phyloP scores from a whole-genome alignment of 92 coral and sea anemone species.

The Montipora capitata region DNA sequence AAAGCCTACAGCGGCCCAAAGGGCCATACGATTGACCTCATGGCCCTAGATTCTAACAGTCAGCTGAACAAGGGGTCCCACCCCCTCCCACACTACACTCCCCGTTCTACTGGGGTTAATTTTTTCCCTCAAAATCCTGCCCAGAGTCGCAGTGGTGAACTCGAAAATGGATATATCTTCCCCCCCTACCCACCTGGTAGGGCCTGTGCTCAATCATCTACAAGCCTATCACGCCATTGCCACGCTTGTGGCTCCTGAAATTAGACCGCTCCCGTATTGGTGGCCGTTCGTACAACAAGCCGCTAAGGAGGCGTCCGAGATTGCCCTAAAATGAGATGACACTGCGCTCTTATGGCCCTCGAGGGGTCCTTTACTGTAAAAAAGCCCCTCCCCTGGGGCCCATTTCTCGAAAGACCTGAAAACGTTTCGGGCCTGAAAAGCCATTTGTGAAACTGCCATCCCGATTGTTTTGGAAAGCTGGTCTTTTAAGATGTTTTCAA shows the following conservation, averaged over 20 bases:
- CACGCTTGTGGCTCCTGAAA: slow-evolving; percentile 8
- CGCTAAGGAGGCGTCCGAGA: no score
- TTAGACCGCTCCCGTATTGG: no score
- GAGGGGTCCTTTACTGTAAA: neutral
- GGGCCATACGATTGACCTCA: slow-evolving; percentile 60
- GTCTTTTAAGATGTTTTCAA: no score
- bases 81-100: slow-evolving; percentile 34
- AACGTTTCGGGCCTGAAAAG: no score
- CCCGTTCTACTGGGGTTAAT: slow-evolving; percentile 29
- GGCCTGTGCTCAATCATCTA: slow-evolving; percentile 42
- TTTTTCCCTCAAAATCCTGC: slow-evolving; percentile 46
- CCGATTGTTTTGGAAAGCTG: no score
- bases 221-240: slow-evolving; percentile 8
- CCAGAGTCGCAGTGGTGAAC: neutral
- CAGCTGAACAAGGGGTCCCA: neutral
- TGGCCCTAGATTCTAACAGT: slow-evolving; percentile 42
- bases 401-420: no score
- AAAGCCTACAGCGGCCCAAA: slow-evolving; percentile 1
- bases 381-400: neutral
- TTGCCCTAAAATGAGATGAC: no score
- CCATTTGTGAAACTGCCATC: no score
- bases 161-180: slow-evolving; percentile 20
- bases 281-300: no score
- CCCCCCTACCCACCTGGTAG: slow-evolving; percentile 36
- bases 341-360: no score